phyloP scores from a whole-genome alignment of 2,797 vertebrate genomes.

The Coendou prehensilis region DNA sequence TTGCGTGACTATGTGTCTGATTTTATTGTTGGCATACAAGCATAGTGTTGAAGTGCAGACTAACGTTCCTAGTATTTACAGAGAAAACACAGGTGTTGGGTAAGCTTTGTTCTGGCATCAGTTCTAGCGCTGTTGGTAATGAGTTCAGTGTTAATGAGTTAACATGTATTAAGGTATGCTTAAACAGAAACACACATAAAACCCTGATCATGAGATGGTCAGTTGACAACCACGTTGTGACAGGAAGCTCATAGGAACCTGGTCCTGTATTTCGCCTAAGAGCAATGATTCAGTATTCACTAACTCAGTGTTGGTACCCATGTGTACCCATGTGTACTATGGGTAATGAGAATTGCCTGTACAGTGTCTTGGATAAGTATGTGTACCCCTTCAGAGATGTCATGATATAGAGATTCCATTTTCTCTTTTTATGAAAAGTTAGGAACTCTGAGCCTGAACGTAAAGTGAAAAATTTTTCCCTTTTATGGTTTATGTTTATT shows the following conservation, averaged over 20 bases:
- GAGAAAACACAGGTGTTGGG: not conserved
- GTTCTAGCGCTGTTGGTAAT: not conserved
- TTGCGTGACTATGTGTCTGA: not conserved
- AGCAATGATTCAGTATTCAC: not conserved
- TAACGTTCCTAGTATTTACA: not conserved
- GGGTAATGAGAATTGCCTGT: not conserved
- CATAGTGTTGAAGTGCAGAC: not conserved
- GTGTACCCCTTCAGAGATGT: not conserved
- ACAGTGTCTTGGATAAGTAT: not conserved
- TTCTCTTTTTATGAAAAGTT: conserved; percentile 21
- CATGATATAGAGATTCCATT: not conserved
- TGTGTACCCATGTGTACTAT: not conserved
- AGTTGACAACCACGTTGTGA: not conserved
- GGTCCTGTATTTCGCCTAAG: not conserved
- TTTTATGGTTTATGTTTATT: not conserved
- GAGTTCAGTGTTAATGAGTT: not conserved
- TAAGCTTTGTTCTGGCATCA: not conserved
- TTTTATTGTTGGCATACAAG: not conserved
- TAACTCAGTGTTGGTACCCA: not conserved
- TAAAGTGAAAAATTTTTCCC: not conserved
- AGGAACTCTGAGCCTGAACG: not conserved
- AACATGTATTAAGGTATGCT: not conserved
- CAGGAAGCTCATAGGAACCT: not conserved
- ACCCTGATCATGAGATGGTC: not conserved
- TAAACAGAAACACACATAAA: not conserved